These are phyloP conservation scores for Laterallus jamaicensis DNA, from an alignment of 2,113 vertebrate genomes.

Conservation along the genomic window DNA sequence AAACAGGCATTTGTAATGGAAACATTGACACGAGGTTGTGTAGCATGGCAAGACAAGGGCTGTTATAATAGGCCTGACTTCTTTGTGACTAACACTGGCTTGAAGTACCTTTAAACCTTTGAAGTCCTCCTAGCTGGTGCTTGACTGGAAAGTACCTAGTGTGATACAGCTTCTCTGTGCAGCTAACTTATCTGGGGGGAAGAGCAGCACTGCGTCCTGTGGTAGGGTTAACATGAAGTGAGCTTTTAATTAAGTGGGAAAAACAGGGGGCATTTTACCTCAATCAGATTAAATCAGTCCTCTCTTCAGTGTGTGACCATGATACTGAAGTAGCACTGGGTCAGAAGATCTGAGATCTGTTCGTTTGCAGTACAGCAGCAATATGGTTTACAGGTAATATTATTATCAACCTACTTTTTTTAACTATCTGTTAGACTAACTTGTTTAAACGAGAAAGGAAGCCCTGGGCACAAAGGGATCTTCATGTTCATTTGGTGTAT, in stretches of 20 bases:
- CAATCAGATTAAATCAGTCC: constrained; percentile 38
- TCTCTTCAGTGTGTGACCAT: neutral
- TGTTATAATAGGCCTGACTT: constrained; percentile 58
- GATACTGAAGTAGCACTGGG: constrained; percentile 10
- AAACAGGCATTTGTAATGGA: constrained; percentile 72
- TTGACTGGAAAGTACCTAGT: constrained; percentile 63
- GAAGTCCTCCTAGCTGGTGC: constrained; percentile 45
- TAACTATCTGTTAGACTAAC: constrained; percentile 87
- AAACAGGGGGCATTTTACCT: constrained; percentile 1
- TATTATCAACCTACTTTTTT: constrained; percentile 82
- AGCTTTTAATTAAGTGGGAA: constrained; percentile 55
- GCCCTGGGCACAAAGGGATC: constrained; percentile 92
- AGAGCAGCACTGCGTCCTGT: constrained; percentile 17
- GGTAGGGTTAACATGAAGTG: constrained; percentile 45
- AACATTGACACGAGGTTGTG: constrained; percentile 72
- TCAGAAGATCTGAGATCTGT: constrained; percentile 37
- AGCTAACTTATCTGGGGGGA: neutral
- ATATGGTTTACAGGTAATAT: constrained; percentile 77
- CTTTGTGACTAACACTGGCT: constrained; percentile 64
- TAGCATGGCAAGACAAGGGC: constrained; percentile 54
- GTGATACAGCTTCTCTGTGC: constrained; percentile 54
- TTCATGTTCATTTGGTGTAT: constrained; percentile 94
- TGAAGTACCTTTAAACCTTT: constrained; percentile 70
- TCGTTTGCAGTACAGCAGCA: constrained; percentile 74
- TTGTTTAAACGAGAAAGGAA: constrained; percentile 86